Evolutionary conservation across 2,888 invertebrate genomes (phyloP).

Genomic region (Parnassius apollo): DNA sequence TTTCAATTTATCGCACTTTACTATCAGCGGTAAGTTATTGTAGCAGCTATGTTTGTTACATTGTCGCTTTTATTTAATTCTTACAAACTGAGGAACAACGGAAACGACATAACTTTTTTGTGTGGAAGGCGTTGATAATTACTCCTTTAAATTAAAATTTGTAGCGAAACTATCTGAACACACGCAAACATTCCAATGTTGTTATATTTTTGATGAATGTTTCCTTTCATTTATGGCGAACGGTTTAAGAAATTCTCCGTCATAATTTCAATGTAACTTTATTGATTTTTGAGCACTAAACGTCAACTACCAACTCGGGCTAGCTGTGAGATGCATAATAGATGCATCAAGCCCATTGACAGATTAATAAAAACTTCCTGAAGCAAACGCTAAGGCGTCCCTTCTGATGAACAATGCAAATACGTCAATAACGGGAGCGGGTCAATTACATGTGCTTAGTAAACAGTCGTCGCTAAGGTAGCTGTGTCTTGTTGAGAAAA

Average conservation of each 20-base stretch:
- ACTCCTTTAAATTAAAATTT: no score
- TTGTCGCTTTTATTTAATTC: conserved; percentile 2
- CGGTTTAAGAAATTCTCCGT: no score
- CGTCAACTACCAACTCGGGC: not conserved
- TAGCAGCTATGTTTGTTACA: conserved; percentile 28
- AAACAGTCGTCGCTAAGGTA: conserved; percentile 10
- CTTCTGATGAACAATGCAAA: conserved; percentile 25
- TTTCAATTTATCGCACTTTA: conserved; percentile 49
- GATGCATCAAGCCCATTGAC: conserved; percentile 3
- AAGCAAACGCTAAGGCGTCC: conserved; percentile 30
- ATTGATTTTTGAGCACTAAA: no score
- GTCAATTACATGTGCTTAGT: conserved; percentile 14
- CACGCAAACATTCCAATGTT: no score
- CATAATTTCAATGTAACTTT: no score
- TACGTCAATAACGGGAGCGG: conserved; percentile 8
- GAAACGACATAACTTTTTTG: no score
- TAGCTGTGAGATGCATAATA: not conserved
- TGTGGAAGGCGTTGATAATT: no score
- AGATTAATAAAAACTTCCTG: conserved; percentile 33
- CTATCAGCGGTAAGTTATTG: conserved; percentile 46
- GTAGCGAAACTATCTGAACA: no score
- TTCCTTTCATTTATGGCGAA: no score
- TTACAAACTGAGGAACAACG: not conserved
- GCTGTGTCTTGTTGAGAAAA: not conserved
- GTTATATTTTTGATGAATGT: no score